A percentile compares a stretch with the other conserved stretches of the same genome.
Evolutionary conservation across 2,888 invertebrate species (phyloP).

Genomic region (Rotaria macrura): DNA sequence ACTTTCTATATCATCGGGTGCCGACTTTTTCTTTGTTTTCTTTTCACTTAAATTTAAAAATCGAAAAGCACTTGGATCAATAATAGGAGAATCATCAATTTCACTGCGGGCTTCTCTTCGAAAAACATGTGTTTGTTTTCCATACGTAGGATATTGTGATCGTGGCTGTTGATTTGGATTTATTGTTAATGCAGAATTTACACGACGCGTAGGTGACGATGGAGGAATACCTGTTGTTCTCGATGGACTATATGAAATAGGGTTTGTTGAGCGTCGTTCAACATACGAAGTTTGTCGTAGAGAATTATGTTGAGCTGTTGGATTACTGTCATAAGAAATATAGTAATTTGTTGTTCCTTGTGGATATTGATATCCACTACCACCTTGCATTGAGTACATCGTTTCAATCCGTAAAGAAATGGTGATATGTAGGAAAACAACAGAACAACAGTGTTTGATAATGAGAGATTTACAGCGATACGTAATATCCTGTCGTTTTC

Average conservation of each 20-base stretch:
- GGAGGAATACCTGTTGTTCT: background rate
- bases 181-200: background rate
- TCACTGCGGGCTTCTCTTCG: background rate
- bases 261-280: background rate
- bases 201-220: background rate
- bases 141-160: background rate
- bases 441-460: background rate
- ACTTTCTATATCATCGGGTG: background rate
- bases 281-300: background rate
- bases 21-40: background rate
- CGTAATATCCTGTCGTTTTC: background rate
- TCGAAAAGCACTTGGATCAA: slow-evolving; percentile 3
- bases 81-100: background rate
- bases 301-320: background rate
- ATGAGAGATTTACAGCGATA: background rate
- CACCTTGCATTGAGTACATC: background rate
- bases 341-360: background rate
- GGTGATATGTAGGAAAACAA: background rate
- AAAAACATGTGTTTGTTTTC: background rate
- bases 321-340: background rate
- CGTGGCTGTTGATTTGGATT: background rate
- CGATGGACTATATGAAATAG: background rate
- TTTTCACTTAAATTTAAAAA: background rate
- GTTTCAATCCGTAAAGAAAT: background rate
- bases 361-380: background rate